Conservation (phyloP, 2,113 vertebrate genomes). For the Edolisoma coerulescens region DNA sequence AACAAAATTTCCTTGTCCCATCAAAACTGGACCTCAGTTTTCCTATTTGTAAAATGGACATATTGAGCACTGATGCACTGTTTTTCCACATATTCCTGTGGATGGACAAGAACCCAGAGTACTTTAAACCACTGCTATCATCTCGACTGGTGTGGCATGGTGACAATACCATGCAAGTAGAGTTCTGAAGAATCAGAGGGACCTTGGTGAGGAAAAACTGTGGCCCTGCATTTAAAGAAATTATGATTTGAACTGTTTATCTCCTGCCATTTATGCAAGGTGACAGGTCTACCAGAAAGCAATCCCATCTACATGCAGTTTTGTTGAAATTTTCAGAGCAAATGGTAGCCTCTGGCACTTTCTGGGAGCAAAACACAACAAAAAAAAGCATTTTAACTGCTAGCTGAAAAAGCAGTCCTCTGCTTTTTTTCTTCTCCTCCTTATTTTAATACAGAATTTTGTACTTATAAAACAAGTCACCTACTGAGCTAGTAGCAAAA, state of each 20-base stretch:
- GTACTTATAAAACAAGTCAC: not conserved
- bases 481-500: not conserved
- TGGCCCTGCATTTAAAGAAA: not conserved
- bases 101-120: not conserved
- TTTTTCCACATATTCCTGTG: not conserved
- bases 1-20: not conserved
- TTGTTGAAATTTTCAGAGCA: not conserved
- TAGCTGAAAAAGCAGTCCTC: not conserved
- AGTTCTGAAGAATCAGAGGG: not conserved
- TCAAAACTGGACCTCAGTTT: not conserved
- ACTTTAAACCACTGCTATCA: not conserved
- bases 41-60: not conserved
- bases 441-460: not conserved
- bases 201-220: not conserved
- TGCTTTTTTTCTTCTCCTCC: not conserved
- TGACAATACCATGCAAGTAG: not conserved
- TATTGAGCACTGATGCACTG: not conserved
- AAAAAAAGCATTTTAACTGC: not conserved
- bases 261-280: not conserved
- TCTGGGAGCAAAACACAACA: not conserved
- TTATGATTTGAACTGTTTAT: not conserved
- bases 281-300: not conserved
- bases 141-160: fast-evolving
- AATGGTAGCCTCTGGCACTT: not conserved
- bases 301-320: not conserved